Percentiles rank a stretch among this genome's conserved stretches.
These are phyloP conservation scores for Formica selysi DNA, from an alignment of 1,140 invertebrate genomes.

Conservation along the genomic window DNA sequence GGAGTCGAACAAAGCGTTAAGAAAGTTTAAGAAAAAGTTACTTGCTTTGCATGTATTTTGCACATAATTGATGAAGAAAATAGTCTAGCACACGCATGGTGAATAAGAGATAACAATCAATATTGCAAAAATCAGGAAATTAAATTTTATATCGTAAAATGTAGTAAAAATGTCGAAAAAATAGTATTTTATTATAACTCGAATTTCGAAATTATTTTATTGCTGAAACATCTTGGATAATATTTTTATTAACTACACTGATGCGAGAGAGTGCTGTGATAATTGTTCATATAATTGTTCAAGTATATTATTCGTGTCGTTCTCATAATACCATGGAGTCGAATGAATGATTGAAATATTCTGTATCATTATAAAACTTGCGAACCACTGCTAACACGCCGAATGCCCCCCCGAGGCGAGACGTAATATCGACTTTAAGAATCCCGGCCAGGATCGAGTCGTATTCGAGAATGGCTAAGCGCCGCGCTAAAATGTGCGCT, in stretches of 20 bases:
- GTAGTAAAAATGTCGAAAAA: background rate
- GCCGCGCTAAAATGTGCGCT: conserved; percentile 51
- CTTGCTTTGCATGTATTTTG: conserved; percentile 45
- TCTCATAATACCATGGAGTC: background rate
- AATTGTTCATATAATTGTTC: background rate
- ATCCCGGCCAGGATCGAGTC: conserved; percentile 56
- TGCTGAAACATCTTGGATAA: too few relatives aligned
- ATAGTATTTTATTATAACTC: background rate
- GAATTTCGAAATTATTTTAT: background rate
- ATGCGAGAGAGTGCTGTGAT: background rate
- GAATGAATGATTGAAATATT: conserved; percentile 15
- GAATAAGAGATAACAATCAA: background rate
- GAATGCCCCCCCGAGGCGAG: conserved; percentile 66
- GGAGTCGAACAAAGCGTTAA: conserved; percentile 4
- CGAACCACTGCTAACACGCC: conserved; percentile 69
- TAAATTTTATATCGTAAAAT: background rate
- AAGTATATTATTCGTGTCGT: background rate
- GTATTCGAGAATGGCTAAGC: conserved; percentile 29
- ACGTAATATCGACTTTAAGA: conserved; percentile 68
- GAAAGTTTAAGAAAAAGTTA: conserved; percentile 53
- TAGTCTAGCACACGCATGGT: background rate
- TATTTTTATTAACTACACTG: background rate
- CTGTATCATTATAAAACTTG: conserved; percentile 24
- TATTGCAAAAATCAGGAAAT: background rate
- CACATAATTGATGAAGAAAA: conserved; percentile 42